phyloP scores from a whole-genome alignment of 2,888 invertebrate species.

The Caenorhabditis angaria region DNA sequence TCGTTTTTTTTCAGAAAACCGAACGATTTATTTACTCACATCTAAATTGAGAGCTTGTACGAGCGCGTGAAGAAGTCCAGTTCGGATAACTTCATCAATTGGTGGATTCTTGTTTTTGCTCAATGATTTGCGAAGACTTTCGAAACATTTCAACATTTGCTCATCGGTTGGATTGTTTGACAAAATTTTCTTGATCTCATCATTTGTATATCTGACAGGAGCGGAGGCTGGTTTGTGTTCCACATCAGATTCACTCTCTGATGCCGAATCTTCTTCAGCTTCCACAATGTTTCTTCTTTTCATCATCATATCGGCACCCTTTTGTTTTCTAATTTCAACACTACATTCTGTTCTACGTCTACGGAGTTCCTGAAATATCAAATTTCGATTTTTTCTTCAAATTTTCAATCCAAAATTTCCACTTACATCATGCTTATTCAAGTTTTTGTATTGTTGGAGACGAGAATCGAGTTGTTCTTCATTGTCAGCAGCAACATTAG shows the following conservation, averaged over 20 bases:
- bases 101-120: conserved; percentile 90
- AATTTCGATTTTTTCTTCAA: neutral
- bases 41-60: conserved; percentile 79
- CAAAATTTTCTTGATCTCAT: conserved; percentile 57
- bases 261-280: conserved; percentile 32
- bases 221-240: conserved; percentile 21
- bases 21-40: conserved; percentile 33
- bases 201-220: conserved; percentile 28
- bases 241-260: conserved; percentile 11
- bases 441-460: conserved; percentile 66
- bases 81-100: conserved; percentile 84
- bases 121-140: conserved; percentile 80
- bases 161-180: conserved; percentile 54
- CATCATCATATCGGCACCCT: conserved; percentile 89
- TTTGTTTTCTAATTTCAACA: conserved; percentile 89
- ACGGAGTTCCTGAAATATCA: conserved; percentile 81
- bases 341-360: conserved; percentile 87
- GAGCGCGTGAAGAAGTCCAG: conserved; percentile 85
- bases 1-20: neutral
- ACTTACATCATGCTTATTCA: conserved; percentile 62
- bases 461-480: conserved; percentile 46
- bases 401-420: neutral
- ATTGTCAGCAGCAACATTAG: neutral
- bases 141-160: conserved; percentile 62
- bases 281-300: conserved; percentile 76